phyloP scores from a whole-genome alignment of 2,113 vertebrate genomes.

The Rhynchopsitta pachyrhyncha region DNA sequence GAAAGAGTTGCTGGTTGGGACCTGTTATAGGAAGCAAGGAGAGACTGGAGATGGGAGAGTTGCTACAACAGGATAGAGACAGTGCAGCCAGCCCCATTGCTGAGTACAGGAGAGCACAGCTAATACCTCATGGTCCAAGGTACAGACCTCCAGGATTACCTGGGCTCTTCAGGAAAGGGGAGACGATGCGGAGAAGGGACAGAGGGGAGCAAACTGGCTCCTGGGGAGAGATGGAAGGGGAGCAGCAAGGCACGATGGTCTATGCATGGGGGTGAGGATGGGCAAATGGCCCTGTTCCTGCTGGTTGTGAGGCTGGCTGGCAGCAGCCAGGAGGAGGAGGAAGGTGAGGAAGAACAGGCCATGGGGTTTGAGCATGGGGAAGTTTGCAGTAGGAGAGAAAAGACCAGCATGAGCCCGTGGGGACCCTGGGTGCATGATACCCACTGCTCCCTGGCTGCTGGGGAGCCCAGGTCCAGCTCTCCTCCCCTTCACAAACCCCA shows the following conservation, averaged over 20 bases:
- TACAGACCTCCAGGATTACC: neutral
- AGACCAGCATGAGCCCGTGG: accelerated
- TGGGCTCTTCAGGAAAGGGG: neutral
- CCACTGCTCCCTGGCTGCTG: accelerated
- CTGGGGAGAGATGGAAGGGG: neutral
- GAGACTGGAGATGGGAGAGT: neutral
- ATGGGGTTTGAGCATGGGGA: neutral
- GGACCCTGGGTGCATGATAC: neutral
- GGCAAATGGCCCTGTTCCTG: neutral
- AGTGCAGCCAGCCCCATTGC: neutral
- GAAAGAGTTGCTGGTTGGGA: neutral
- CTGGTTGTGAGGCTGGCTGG: neutral
- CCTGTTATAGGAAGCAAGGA: accelerated
- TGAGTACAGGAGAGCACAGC: neutral
- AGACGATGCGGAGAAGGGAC: neutral
- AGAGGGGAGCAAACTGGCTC: neutral
- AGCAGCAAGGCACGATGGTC: accelerated
- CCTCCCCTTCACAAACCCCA: neutral
- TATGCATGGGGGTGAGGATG: too few relatives aligned
- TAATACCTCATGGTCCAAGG: neutral
- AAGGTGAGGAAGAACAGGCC: neutral
- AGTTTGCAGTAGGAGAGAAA: neutral
- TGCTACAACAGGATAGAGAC: neutral
- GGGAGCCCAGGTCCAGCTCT: neutral
- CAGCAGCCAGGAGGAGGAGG: neutral